Evolutionary conservation across 2,797 vertebrate genomes (phyloP).

Genomic region (Scolopax rusticola): DNA sequence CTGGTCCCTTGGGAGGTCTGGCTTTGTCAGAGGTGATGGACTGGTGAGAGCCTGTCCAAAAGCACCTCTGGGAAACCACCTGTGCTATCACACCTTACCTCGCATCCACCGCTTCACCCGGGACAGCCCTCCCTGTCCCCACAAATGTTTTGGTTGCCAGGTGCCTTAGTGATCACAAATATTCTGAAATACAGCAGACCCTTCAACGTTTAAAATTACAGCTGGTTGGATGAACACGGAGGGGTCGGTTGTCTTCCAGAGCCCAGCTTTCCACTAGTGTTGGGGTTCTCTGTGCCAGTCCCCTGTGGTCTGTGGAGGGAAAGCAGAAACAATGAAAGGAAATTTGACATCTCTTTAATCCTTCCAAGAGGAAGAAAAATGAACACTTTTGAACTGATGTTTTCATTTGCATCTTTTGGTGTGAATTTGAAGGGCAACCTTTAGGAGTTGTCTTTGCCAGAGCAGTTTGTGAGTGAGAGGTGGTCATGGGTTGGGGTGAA

Average conservation of each 20-base stretch:
- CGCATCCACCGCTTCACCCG: fast-evolving
- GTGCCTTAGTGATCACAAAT: background rate
- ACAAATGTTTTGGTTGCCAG: background rate
- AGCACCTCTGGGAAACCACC: background rate
- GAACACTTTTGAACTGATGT: background rate
- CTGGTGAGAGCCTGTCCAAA: background rate
- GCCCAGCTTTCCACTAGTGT: background rate
- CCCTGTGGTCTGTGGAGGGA: background rate
- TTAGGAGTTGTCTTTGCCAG: background rate
- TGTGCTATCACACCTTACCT: background rate
- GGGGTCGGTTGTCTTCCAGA: background rate
- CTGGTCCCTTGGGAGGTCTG: background rate
- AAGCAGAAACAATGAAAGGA: background rate
- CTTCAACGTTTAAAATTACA: background rate
- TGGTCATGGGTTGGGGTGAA: background rate
- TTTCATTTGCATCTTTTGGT: background rate
- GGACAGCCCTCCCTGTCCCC: background rate
- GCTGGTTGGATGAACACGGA: background rate
- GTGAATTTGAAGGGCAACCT: background rate
- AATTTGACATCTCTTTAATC: background rate
- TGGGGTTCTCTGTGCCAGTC: background rate
- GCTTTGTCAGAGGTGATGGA: background rate
- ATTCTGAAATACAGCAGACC: background rate
- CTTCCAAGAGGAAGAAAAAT: background rate
- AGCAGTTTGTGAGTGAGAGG: background rate